phyloP scores from a whole-genome alignment of 2,113 vertebrate species.

The Chaetops frenatus region DNA sequence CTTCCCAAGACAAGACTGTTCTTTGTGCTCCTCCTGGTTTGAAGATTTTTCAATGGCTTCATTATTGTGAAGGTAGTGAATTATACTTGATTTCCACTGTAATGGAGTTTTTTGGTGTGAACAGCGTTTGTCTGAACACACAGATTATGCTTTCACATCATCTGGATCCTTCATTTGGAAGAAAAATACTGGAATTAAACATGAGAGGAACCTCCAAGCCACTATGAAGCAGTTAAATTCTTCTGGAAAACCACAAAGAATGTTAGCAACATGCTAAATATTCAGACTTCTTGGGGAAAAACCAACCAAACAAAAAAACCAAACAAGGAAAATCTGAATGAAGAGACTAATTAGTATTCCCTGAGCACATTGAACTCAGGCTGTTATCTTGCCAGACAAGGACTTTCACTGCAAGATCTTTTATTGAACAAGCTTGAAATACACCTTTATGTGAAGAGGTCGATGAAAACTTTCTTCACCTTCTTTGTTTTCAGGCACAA shows the following conservation, averaged over 20 bases:
- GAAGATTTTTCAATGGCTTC: conserved; percentile 5
- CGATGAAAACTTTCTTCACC: conserved; percentile 16
- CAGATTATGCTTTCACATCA: background rate
- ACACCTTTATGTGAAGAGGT: background rate
- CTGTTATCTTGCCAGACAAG: conserved; percentile 46
- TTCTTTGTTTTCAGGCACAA: conserved; percentile 26
- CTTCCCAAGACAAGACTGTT: conserved; percentile 5
- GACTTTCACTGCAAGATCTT: background rate
- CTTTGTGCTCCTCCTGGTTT: conserved; percentile 16
- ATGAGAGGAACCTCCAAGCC: background rate
- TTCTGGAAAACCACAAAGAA: conserved; percentile 14
- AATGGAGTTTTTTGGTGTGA: background rate
- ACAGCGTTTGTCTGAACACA: background rate
- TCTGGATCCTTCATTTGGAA: background rate
- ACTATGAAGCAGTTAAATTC: conserved; percentile 9
- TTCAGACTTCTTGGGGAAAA: background rate
- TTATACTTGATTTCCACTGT: background rate
- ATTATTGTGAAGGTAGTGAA: background rate
- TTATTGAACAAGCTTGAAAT: conserved; percentile 29
- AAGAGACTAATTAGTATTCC: conserved; percentile 20
- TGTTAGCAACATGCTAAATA: background rate
- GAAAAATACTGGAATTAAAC: background rate
- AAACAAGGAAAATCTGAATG: background rate
- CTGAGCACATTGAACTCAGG: background rate
- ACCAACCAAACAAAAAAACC: background rate